Evolutionary conservation across 2,888 invertebrate species (phyloP), one percentile per base, ranked within the genome.

Genomic region (Hypena proboscidalis): DNA sequence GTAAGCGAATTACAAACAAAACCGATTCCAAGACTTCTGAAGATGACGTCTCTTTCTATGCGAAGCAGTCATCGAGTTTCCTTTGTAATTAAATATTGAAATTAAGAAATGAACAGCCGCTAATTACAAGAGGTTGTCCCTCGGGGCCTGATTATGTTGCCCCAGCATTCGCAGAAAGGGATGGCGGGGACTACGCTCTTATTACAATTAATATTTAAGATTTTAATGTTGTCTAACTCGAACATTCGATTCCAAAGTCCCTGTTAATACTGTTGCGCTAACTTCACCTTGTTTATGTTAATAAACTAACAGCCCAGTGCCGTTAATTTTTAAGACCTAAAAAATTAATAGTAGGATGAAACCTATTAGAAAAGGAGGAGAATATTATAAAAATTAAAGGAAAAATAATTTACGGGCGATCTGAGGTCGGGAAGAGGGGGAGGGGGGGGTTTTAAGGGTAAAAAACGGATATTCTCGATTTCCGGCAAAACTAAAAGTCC

Each of bases 21-120:
- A 84, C 77, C 70, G 76, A 82, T 77, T 80, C 75, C 71, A 65
- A 82, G 76, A 83, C 83, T 87, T 87, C 87, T 90, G 90, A 81
- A 72, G 83, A 85, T 90, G 90, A 90, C 90, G 90, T 90, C 85
- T 88, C 83, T 79, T 77, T 85, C 74, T 74, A 68, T 83, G 76
- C 70, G 67, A 52, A 75, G 84, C 87, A 90, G 82, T 90, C 87
- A 74, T 90, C 85, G 90, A 88, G 89, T 90, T 90, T 90, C 90
- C 90, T 90, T 90, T 89, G 90, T 91, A 91, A 91, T 91, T 91
- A 91, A 91, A 91, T 91, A 91, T 91, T 91, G 90, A 91, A 91
- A 91, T 91, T 91, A 91, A 91, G 91, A 91, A 91, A 91, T 91
- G 90, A 91, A 90, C 91, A 91, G 90, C 87, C 90, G 87, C 90